Percentiles rank a stretch among this genome's conserved stretches.
Evolutionary conservation across 2,888 invertebrate species (phyloP).

Genomic region (Lepidocyrtinus sp.): DNA sequence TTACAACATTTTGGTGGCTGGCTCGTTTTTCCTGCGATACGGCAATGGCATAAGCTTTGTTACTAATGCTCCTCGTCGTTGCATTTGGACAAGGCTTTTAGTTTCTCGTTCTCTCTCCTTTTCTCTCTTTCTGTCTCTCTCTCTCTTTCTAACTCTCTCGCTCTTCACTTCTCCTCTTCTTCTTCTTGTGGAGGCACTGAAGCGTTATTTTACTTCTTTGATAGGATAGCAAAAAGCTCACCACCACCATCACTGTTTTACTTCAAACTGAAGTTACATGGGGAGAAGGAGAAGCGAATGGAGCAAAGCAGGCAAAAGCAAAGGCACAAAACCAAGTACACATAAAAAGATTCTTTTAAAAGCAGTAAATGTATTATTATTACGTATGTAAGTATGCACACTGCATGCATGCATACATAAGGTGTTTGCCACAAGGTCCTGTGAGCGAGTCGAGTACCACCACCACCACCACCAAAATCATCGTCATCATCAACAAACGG

Average conservation of each 20-base stretch:
- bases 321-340: too few relatives aligned
- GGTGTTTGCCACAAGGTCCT: constrained; percentile 62
- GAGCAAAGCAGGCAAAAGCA: constrained; percentile 1
- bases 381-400: constrained; percentile 41
- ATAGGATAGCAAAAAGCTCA: constrained; percentile 29
- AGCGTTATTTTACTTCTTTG: constrained; percentile 46
- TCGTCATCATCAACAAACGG: background rate
- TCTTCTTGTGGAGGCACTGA: constrained; percentile 59
- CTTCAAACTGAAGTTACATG: constrained; percentile 3
- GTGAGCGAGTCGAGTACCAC: constrained; percentile 43
- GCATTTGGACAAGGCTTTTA: constrained; percentile 59
- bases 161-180: too few relatives aligned
- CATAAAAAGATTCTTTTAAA: background rate
- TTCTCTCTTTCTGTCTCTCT: too few relatives aligned
- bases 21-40: constrained; percentile 26
- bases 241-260: constrained; percentile 38
- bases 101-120: constrained; percentile 31
- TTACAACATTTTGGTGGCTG: constrained; percentile 40
- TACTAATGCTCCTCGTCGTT: constrained; percentile 45
- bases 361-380: constrained; percentile 17
- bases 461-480: constrained; percentile 45
- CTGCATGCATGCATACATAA: constrained; percentile 53
- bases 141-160: background rate
- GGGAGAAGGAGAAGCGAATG: background rate
- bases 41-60: constrained; percentile 53